phyloP scores from a whole-genome alignment of 2,888 invertebrate species.

The Leucoma salicis region DNA sequence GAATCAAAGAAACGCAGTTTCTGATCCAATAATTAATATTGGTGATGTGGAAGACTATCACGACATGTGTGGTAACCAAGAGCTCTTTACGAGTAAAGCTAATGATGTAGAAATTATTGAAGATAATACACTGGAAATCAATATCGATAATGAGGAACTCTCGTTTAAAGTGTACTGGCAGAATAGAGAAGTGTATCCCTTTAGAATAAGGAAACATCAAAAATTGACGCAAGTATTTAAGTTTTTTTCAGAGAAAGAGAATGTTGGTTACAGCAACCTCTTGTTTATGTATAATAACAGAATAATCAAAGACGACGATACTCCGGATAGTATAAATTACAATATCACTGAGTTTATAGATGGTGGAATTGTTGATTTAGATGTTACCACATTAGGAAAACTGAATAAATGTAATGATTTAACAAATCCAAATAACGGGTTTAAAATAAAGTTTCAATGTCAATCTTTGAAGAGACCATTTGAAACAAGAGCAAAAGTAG shows the following conservation, averaged over 20 bases:
- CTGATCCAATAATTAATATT: constrained; percentile 35
- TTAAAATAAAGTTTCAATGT: constrained; percentile 71
- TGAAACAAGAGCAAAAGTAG: constrained; percentile 42
- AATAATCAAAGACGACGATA: constrained; percentile 61
- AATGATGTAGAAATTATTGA: constrained; percentile 36
- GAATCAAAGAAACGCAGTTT: not conserved
- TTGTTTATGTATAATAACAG: constrained; percentile 64
- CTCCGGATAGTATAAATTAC: constrained; percentile 65
- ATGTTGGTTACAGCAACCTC: constrained; percentile 52
- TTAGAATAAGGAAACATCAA: constrained; percentile 62
- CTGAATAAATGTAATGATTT: constrained; percentile 10
- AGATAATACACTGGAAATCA: constrained; percentile 39
- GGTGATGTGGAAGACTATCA: constrained; percentile 66
- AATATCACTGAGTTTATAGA: constrained; percentile 72
- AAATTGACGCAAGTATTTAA: constrained; percentile 65
- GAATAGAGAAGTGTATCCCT: constrained; percentile 59
- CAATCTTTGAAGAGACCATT: constrained; percentile 64
- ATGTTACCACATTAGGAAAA: constrained; percentile 38
- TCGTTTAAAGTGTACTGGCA: constrained; percentile 75
- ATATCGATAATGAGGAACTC: constrained; percentile 64
- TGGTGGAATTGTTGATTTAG: constrained; percentile 62
- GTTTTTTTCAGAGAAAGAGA: constrained; percentile 55
- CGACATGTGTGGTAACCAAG: constrained; percentile 47
- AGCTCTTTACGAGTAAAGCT: constrained; percentile 39
- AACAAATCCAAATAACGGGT: constrained; percentile 30